These are phyloP conservation scores for Pterocles burchelli DNA, from an alignment of 2,113 vertebrate species.

Conservation along the genomic window DNA sequence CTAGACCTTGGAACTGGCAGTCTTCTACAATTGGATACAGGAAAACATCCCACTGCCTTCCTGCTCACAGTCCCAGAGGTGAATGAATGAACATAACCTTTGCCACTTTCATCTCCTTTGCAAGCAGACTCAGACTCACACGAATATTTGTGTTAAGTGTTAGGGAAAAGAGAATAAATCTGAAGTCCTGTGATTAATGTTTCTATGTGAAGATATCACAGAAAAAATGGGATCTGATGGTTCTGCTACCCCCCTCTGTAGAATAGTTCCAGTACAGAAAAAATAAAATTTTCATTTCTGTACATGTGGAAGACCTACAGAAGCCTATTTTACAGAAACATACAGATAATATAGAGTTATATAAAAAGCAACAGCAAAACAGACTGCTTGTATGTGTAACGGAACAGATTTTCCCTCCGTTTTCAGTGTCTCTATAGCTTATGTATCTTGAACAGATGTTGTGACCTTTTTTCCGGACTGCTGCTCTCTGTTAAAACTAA, in stretches of 20 bases:
- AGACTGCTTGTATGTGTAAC: background rate
- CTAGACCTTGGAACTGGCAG: background rate
- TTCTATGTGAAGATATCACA: background rate
- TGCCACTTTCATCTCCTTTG: background rate
- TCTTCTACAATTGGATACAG: background rate
- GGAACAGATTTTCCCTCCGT: background rate
- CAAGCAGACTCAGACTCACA: background rate
- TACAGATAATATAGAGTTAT: background rate
- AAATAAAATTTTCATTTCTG: background rate
- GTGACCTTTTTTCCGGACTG: background rate
- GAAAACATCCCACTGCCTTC: rapidly evolving
- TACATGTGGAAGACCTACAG: background rate
- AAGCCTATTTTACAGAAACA: background rate
- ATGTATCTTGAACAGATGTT: background rate
- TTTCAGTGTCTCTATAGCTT: background rate
- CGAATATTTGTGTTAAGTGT: background rate
- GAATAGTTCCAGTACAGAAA: background rate
- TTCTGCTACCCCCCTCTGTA: background rate
- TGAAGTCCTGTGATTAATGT: background rate
- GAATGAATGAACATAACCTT: background rate
- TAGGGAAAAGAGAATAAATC: background rate
- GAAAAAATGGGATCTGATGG: background rate
- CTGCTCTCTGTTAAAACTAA: background rate
- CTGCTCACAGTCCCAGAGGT: background rate
- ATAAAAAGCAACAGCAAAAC: background rate